Evolutionary conservation across 2,113 vertebrate species (phyloP).

Genomic region (Epinephelus lanceolatus): DNA sequence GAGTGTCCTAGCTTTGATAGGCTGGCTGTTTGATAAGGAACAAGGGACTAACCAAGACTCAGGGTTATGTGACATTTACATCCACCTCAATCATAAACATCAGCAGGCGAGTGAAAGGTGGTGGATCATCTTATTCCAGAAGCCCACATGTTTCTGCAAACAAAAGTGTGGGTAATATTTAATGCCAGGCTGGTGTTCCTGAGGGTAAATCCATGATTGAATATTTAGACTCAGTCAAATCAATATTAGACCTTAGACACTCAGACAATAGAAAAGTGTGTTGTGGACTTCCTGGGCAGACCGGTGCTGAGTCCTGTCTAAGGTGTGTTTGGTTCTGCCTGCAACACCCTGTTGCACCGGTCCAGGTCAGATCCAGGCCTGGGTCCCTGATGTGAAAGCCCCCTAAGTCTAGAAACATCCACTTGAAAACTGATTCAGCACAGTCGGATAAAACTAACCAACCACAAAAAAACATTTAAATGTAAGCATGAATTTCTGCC

Average conservation of each 20-base stretch:
- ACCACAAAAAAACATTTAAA: not conserved
- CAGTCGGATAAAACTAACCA: not conserved
- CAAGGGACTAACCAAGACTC: conserved; percentile 8
- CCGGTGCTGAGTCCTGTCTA: not conserved
- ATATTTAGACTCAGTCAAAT: conserved; percentile 9
- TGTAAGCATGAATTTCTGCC: not conserved
- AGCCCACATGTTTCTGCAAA: not conserved
- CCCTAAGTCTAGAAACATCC: not conserved
- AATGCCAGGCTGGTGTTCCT: conserved; percentile 2
- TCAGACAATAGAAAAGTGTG: not conserved
- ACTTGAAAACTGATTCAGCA: not conserved
- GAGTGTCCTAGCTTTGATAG: conserved; percentile 36
- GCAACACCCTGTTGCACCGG: not conserved
- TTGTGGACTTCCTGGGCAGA: not conserved
- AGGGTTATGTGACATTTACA: conserved; percentile 25
- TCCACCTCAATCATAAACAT: conserved; percentile 1
- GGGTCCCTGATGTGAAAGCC: too few species aligned
- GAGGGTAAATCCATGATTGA: not conserved
- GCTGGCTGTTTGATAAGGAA: conserved; percentile 28
- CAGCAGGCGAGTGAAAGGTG: conserved; percentile 16
- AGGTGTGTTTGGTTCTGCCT: not conserved
- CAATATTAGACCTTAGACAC: conserved; percentile 7
- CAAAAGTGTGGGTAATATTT: not conserved
- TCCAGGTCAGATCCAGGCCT: too few species aligned
- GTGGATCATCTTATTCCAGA: conserved; percentile 11